Percentiles rank a stretch among this genome's conserved stretches.
Conservation (phyloP, 1,140 invertebrate species). For the Gryllus bimaculatus region DNA sequence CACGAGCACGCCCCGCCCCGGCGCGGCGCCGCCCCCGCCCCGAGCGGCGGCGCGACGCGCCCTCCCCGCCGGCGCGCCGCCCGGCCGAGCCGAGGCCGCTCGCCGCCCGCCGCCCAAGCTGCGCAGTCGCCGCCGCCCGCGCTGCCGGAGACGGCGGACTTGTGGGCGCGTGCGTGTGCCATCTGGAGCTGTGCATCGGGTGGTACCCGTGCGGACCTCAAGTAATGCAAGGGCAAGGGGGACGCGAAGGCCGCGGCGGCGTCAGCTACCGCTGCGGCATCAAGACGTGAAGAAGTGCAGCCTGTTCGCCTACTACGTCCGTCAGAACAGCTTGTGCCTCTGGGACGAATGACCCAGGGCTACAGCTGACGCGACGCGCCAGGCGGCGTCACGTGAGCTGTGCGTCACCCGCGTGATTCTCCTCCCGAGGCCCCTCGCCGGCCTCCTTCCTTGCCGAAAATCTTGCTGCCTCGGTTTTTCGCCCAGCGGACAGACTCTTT, state of each 20-base stretch:
- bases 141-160: conserved; percentile 43
- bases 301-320: conserved; percentile 73
- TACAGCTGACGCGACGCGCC: conserved; percentile 10
- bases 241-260: conserved; percentile 42
- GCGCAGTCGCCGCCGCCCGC: not conserved
- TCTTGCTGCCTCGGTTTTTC: not conserved
- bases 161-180: conserved; percentile 64
- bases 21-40: not conserved
- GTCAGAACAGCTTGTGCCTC: conserved; percentile 72
- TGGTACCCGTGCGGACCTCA: conserved; percentile 86
- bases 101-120: not conserved
- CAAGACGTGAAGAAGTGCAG: conserved; percentile 87
- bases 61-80: not conserved
- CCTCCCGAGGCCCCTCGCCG: not conserved
- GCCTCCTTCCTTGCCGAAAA: not conserved
- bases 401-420: not conserved
- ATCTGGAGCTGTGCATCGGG: conserved; percentile 70
- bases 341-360: conserved; percentile 67
- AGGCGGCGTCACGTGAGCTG: not conserved
- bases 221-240: conserved; percentile 76
- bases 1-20: conserved; percentile 8
- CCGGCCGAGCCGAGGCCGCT: not conserved
- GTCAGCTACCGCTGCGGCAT: conserved; percentile 81
- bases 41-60: not conserved
- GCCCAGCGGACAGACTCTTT: too few species aligned